Conservation (phyloP, 2,888 invertebrate species). For the Oligia fasciuncula region DNA sequence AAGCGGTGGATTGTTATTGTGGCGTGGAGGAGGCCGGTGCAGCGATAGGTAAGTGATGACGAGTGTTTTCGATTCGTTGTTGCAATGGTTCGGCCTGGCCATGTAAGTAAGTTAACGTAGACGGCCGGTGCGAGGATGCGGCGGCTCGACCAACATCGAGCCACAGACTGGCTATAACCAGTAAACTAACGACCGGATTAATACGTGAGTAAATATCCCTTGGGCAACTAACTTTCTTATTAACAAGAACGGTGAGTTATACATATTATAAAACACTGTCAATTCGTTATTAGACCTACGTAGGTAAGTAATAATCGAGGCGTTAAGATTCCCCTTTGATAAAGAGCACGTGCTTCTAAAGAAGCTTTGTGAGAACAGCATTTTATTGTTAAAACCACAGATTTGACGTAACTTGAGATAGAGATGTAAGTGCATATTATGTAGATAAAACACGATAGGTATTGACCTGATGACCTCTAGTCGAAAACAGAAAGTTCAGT, state of each 20-base stretch:
- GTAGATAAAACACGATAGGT: not conserved
- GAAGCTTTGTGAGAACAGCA: constrained; percentile 23
- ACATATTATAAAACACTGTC: constrained; percentile 8
- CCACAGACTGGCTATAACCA: constrained; percentile 63
- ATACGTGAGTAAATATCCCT: constrained; percentile 37
- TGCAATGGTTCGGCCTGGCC: constrained; percentile 62
- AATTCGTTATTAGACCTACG: not conserved
- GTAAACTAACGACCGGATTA: constrained; percentile 44
- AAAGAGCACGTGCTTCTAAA: constrained; percentile 47
- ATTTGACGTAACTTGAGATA: not conserved
- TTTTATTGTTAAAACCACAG: constrained; percentile 1
- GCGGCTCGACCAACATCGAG: constrained; percentile 47
- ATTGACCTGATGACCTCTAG: not conserved
- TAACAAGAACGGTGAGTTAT: constrained; percentile 15
- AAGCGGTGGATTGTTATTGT: constrained; percentile 85
- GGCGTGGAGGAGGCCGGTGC: constrained; percentile 74
- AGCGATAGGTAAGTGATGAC: constrained; percentile 79
- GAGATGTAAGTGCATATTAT: not conserved
- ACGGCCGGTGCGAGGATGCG: constrained; percentile 61
- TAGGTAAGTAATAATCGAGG: not conserved
- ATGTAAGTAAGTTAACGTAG: constrained; percentile 56
- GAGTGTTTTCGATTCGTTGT: constrained; percentile 64
- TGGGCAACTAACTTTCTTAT: constrained; percentile 21
- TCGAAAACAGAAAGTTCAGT: not conserved
- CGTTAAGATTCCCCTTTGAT: constrained; percentile 29